These are phyloP conservation scores for Pica pica DNA, from an alignment of 2,113 vertebrate genomes.

Conservation along the genomic window DNA sequence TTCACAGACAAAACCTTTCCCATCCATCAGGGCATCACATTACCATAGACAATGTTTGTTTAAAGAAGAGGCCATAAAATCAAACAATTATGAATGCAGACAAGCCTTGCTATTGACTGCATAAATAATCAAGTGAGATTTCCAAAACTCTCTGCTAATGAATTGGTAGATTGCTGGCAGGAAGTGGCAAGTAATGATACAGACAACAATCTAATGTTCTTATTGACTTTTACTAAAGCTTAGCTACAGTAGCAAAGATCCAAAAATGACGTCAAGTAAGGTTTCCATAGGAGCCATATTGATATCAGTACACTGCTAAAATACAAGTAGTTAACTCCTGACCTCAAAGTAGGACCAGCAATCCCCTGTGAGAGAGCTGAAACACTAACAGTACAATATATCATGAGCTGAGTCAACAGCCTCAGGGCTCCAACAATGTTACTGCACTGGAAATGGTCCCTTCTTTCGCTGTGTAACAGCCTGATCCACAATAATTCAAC, in stretches of 20 bases:
- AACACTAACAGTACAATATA: conserved; percentile 70
- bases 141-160: conserved; percentile 90
- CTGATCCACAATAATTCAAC: conserved; percentile 61
- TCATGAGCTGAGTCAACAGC: conserved; percentile 71
- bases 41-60: conserved; percentile 99
- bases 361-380: conserved; percentile 67
- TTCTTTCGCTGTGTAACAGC: conserved; percentile 42
- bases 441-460: conserved; percentile 39
- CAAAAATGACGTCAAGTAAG: conserved; percentile 80
- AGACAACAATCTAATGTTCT: conserved; percentile 82
- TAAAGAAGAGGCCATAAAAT: conserved; percentile 96
- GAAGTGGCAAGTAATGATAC: conserved; percentile 87
- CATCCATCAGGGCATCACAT: conserved; percentile 93
- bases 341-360: conserved; percentile 74
- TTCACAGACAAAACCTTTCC: conserved; percentile 92
- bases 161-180: conserved; percentile 85
- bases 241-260: conserved; percentile 70
- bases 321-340: conserved; percentile 83
- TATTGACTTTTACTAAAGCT: conserved; percentile 87
- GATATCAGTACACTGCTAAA: conserved; percentile 76
- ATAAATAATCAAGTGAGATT: conserved; percentile 88
- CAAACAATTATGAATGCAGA: conserved; percentile 98
- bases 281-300: conserved; percentile 83
- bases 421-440: conserved; percentile 48
- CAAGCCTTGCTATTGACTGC: conserved; percentile 90